Evolutionary conservation across 2,888 invertebrate species (phyloP), one percentile per base, ranked within the genome.

Genomic region (Drosophila setosimentum): DNA sequence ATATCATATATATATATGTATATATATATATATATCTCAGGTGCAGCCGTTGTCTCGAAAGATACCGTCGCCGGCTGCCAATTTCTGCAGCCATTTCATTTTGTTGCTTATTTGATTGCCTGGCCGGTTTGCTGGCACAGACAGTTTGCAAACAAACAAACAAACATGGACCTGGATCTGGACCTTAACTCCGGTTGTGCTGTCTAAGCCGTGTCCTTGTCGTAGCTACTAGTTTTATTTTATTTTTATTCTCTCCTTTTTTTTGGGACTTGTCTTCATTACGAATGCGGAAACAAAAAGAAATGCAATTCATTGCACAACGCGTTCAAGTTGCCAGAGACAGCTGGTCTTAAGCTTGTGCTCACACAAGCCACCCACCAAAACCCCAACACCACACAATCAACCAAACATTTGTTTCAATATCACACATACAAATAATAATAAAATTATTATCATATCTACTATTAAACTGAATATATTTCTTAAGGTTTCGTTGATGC

Each of bases 51-150:
- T 65, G 69, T 68, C 73, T 45, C 45, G 45, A 24, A 80, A 83
- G 82, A 75, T 66, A 81, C 61, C 71, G 33, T 54, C 66, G 67
- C 64, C 65, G 71, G 27, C 73, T 77, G 77, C 64, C 72, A 76
- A 67, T 65, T 79, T 86, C 88, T 86, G 89, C 79, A 86, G 79
- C 76, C 80, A 86, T 88, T 88, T 85, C 76, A 88, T 87, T 87
- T 86, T 73, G 86, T 76, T 85, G 86, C 81, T 86, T 86, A 83
- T 80, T 85, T 85, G 88, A 88, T 85, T 86, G 84, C 88, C 88
- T 69, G 69, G 60, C 80, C 79, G 65, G 71, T 65, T 76, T 73
- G 71, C 72, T 69, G 67, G 73, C 54, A 73, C 73, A 83, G 79
- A 76, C 82, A 71, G 73, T 70, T 70, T 76, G 77, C 79, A 83